Evolutionary conservation across 2,797 vertebrate genomes (phyloP).

Genomic region (Sarcoramphus papa): DNA sequence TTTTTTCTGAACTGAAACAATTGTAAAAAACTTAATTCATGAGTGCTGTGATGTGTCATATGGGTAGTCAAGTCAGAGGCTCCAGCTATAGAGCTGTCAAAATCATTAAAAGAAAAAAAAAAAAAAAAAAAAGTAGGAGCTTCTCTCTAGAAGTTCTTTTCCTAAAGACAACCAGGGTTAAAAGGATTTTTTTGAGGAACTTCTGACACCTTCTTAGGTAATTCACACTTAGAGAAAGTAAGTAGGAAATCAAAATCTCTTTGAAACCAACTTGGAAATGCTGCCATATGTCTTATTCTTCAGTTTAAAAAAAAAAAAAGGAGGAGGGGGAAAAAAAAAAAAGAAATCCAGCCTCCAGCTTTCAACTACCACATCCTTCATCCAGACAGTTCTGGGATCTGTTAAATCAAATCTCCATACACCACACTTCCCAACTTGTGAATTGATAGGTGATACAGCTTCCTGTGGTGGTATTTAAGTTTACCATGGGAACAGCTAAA

Average conservation of each 20-base stretch:
- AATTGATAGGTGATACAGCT: constrained; percentile 26
- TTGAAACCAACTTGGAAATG: constrained; percentile 15
- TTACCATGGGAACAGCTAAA: constrained; percentile 49
- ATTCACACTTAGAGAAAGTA: constrained; percentile 7
- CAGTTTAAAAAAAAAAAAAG: not conserved
- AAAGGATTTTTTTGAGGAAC: constrained; percentile 23
- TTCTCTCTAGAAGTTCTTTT: not conserved
- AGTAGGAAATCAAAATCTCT: constrained; percentile 33
- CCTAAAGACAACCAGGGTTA: not conserved
- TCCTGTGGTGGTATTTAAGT: constrained; percentile 24
- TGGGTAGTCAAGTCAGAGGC: not conserved
- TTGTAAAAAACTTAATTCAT: not conserved
- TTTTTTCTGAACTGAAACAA: not conserved
- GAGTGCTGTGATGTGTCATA: not conserved
- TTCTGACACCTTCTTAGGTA: constrained; percentile 37
- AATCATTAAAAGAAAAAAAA: not conserved
- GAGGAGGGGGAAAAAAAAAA: fast-evolving
- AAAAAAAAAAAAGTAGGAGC: not conserved
- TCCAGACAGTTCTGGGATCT: constrained; percentile 14
- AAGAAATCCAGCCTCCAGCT: not conserved
- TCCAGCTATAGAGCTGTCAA: not conserved
- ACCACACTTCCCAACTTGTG: constrained; percentile 36
- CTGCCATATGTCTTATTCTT: constrained; percentile 30
- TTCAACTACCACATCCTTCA: constrained; percentile 33
- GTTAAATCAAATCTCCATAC: constrained; percentile 25